Evolutionary conservation across 2,888 invertebrate species (phyloP).

Genomic region (Balanococcus diminutus): DNA sequence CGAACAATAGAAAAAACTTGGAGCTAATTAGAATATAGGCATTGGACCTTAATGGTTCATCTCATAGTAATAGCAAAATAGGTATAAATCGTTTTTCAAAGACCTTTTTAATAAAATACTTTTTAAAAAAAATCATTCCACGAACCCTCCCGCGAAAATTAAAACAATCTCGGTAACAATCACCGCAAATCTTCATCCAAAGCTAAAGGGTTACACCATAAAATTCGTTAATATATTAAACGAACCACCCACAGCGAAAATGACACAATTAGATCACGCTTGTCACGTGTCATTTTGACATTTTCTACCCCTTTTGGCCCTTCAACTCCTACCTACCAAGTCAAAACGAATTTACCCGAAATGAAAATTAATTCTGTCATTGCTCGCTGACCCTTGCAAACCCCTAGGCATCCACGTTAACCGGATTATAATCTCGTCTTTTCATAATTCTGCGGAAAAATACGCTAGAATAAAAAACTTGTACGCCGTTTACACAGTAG

Average conservation of each 20-base stretch:
- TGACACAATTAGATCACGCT: constrained; percentile 54
- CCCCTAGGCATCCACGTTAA: background rate
- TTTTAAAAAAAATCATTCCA: too few relatives aligned
- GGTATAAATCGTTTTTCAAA: too few relatives aligned
- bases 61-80: too few relatives aligned
- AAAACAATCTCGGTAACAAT: background rate
- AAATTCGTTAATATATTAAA: background rate
- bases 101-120: too few relatives aligned
- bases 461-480: background rate
- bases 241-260: constrained; percentile 41
- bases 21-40: background rate
- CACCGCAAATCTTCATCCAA: background rate
- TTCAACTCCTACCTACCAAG: background rate
- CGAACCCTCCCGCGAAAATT: background rate
- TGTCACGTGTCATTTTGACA: constrained; percentile 37
- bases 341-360: constrained; percentile 26
- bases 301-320: background rate
- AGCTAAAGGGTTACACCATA: background rate
- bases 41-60: too few relatives aligned
- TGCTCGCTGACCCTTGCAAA: constrained; percentile 18
- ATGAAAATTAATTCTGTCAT: background rate
- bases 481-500: background rate
- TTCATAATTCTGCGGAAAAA: background rate
- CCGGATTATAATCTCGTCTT: background rate
- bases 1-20: background rate